Evolutionary conservation across 2,888 invertebrate genomes (phyloP).

Genomic region (Sminthurinus aureus): DNA sequence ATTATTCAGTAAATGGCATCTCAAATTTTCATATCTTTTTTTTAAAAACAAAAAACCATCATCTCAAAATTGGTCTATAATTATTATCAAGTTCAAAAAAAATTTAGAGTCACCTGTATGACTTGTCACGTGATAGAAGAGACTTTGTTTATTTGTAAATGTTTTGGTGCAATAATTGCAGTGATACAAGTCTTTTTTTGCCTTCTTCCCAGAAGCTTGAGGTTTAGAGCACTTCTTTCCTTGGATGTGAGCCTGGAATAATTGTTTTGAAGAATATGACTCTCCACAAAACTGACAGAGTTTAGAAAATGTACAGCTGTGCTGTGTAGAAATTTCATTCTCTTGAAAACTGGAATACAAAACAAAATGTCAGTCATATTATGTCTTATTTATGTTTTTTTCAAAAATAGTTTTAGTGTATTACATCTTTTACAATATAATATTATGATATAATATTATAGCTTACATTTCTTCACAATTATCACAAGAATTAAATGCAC

Average conservation of each 20-base stretch:
- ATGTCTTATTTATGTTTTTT: neutral
- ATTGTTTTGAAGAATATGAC: neutral
- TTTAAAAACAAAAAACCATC: no score
- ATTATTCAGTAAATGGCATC: neutral
- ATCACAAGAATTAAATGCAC: conserved; percentile 4
- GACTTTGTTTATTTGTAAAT: conserved; percentile 13
- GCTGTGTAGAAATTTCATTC: neutral
- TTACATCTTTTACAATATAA: no score
- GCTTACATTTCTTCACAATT: conserved; percentile 11
- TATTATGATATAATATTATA: neutral
- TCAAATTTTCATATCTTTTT: no score
- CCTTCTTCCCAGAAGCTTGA: neutral
- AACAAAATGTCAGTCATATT: neutral
- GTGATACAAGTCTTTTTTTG: neutral
- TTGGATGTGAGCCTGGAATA: conserved; percentile 3
- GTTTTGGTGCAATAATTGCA: conserved; percentile 10
- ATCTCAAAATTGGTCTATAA: no score
- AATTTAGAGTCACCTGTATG: neutral
- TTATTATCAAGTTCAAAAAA: neutral
- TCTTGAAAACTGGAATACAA: neutral
- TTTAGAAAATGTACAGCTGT: conserved; percentile 12
- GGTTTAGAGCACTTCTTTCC: neutral
- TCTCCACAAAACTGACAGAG: neutral
- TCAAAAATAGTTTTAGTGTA: neutral
- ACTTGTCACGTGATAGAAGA: conserved; percentile 4